Evolutionary conservation across 2,888 invertebrate genomes (phyloP).

Genomic region (Ophion costatus): DNA sequence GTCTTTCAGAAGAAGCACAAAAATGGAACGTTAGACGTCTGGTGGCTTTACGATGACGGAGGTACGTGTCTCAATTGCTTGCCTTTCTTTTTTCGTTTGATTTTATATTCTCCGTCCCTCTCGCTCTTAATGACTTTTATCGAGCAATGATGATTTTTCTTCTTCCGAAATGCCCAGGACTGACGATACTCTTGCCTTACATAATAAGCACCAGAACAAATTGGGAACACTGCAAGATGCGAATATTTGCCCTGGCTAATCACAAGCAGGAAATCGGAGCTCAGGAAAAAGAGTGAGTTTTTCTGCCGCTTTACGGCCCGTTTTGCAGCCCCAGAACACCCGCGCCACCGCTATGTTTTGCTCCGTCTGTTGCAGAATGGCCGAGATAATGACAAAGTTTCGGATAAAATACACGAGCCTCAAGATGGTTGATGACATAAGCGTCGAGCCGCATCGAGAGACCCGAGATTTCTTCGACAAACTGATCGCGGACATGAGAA

Average conservation of each 20-base stretch:
- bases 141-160: constrained; percentile 41
- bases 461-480: constrained; percentile 91
- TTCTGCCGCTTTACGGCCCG: too few species aligned
- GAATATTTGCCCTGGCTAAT: constrained; percentile 93
- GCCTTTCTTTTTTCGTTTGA: constrained; percentile 14
- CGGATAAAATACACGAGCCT: constrained; percentile 96
- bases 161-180: constrained; percentile 80
- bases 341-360: neutral
- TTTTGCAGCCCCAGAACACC: too few species aligned
- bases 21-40: constrained; percentile 94
- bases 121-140: constrained; percentile 66
- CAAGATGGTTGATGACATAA: constrained; percentile 95
- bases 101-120: constrained; percentile 23
- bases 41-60: constrained; percentile 98
- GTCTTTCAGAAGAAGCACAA: constrained; percentile 91
- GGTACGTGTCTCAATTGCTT: constrained; percentile 82
- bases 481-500: constrained; percentile 88
- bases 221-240: constrained; percentile 91
- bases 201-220: constrained; percentile 91
- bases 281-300: constrained; percentile 95
- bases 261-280: constrained; percentile 90
- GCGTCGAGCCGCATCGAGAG: constrained; percentile 90
- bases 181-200: constrained; percentile 93
- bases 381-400: constrained; percentile 95
- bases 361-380: constrained; percentile 89